Evolutionary conservation across 1,140 invertebrate genomes (phyloP).

Genomic region (Steinernema khuongi): DNA sequence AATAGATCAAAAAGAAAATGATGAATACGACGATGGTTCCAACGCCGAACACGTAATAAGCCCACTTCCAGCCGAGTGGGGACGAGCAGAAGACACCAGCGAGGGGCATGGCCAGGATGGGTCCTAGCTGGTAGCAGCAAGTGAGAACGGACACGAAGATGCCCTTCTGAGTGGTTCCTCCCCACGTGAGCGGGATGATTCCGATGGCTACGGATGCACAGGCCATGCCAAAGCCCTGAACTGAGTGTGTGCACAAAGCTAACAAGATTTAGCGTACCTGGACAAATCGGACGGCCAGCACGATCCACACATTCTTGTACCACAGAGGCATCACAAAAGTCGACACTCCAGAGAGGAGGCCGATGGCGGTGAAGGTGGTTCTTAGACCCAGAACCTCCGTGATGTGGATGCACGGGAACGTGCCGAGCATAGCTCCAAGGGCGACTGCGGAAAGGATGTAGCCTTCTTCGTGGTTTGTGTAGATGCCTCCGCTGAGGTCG

Average conservation of each 20-base stretch:
- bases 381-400: not conserved
- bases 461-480: not conserved
- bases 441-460: not conserved
- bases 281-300: constrained; percentile 40
- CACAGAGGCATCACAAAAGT: constrained; percentile 48
- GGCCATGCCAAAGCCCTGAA: constrained; percentile 45
- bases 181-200: constrained; percentile 47
- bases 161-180: constrained; percentile 39
- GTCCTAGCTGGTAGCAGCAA: constrained; percentile 27
- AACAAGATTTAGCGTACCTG: constrained; percentile 34
- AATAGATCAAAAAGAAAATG: constrained; percentile 36
- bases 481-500: not conserved
- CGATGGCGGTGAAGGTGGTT: constrained; percentile 38
- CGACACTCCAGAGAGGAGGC: constrained; percentile 45
- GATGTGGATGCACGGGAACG: not conserved
- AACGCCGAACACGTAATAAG: constrained; percentile 33
- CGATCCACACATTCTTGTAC: constrained; percentile 28
- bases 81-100: constrained; percentile 36
- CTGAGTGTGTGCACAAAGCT: not conserved
- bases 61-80: constrained; percentile 29
- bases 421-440: not conserved
- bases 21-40: constrained; percentile 26
- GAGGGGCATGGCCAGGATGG: constrained; percentile 41
- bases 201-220: constrained; percentile 48
- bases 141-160: constrained; percentile 48